Conservation (phyloP, 2,888 invertebrate species). For the Nomada ferruginata region DNA sequence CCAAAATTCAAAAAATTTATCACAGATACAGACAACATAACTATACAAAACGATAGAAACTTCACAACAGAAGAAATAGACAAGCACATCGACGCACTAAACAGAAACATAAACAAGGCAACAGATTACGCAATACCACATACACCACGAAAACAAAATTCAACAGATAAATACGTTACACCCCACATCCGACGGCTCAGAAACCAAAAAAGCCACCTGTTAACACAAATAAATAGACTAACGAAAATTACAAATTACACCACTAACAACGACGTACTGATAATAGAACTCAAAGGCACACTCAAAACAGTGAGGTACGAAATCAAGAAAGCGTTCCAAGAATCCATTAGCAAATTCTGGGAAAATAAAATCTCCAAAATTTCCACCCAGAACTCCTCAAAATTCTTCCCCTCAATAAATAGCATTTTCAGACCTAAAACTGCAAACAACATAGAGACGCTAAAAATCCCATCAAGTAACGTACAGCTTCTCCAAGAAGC, state of each 20-base stretch:
- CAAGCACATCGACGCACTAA: not conserved
- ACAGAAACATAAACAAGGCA: too few relatives aligned
- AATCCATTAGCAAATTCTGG: not conserved
- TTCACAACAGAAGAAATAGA: conserved; percentile 39
- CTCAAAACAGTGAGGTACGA: too few relatives aligned
- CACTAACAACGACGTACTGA: too few relatives aligned
- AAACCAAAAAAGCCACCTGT: not conserved
- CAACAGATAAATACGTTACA: not conserved
- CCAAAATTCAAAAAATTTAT: conserved; percentile 23
- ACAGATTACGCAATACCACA: too few relatives aligned
- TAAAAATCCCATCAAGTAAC: not conserved
- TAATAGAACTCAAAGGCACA: too few relatives aligned
- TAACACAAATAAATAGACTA: not conserved
- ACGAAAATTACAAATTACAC: too few relatives aligned
- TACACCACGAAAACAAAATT: too few relatives aligned
- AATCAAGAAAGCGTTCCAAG: too few relatives aligned
- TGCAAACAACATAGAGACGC: not conserved
- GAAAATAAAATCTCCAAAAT: not conserved
- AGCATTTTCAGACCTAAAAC: conserved; percentile 11
- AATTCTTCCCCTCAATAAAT: not conserved
- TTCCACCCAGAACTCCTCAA: not conserved
- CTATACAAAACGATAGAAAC: conserved; percentile 44
- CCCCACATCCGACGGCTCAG: too few relatives aligned
- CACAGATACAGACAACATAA: not conserved
- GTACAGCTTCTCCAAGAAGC: not conserved